Base-by-base conservation (phyloP, 2,797 vertebrate species). In the Pseudochaenichthys georgianus region DNA sequence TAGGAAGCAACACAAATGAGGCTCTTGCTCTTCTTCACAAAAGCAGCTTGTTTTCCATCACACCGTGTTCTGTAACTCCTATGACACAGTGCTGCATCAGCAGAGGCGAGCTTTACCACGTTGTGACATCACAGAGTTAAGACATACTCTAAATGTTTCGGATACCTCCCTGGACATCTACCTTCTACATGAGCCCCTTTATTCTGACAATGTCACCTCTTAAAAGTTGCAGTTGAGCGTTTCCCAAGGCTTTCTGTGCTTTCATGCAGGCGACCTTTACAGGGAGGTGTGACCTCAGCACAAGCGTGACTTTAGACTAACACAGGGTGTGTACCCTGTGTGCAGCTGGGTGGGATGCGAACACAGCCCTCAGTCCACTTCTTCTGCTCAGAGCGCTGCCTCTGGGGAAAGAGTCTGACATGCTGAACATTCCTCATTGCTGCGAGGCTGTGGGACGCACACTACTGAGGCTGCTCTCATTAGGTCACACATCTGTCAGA, bases 21-120 rank as follows among this genome's bases (percentile, higher is more conserved):
- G 85, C 77, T 70, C 72, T 73, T 51, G 69, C 79, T 91, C 82
- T 87, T 85, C 76, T 43, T 61, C 31, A 94, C 90, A 94, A 91
- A 82, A 57, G 79, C 21, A 64, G 28, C 76, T 91, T 90, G 88
- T 86, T 81, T 82, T 82, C 64, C 7, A 64, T 69, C 47, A 72
- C 70, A 62, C 42, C 4, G 57, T 70, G 43, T 55, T 57, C 60
- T 70, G 58, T 58, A 52, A 77, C 53, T 60, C 21, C 46, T 19
- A 61, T 57, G 58, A 80, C 57, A 81, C 28, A 64, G 28, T 52
- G 28, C 38, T 67, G 73, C 31, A 50, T 69, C 38, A 53, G 38
- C 19, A 57, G 48, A 62, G 11, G 23, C 46, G 43, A 54, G 52
- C 9, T 5, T 34, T 12, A 62, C 15, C 8, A 28, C 7, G 41